A percentile compares a stretch with the other conserved stretches of the same genome.
Conservation (phyloP, 2,888 invertebrate species). For the Pseudoips prasinana region DNA sequence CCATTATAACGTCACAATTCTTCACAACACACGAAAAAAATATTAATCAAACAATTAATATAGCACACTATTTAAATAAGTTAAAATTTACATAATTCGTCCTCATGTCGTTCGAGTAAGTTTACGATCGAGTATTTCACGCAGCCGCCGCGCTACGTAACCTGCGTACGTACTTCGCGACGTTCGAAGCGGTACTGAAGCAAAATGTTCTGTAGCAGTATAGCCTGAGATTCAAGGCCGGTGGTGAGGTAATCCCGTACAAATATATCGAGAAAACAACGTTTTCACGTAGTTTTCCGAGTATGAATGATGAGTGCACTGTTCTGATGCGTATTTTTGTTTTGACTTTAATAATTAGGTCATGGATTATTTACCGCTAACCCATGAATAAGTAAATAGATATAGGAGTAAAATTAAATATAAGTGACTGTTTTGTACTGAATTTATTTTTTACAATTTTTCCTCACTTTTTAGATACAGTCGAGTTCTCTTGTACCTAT, state of each 20-base stretch:
- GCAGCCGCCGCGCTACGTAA: conserved; percentile 44
- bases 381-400: too few relatives aligned
- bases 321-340: conserved; percentile 34
- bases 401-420: too few relatives aligned
- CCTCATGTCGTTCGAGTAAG: conserved; percentile 72
- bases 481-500: too few relatives aligned
- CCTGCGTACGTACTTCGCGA: conserved; percentile 38
- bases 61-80: conserved; percentile 46
- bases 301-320: conserved; percentile 32
- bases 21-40: conserved; percentile 42
- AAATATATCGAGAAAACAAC: conserved; percentile 48
- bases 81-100: conserved; percentile 66
- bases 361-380: conserved; percentile 14
- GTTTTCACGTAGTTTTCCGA: conserved; percentile 57
- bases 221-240: conserved; percentile 35
- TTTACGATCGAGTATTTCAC: conserved; percentile 51
- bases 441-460: too few relatives aligned
- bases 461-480: too few relatives aligned
- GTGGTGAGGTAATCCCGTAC: conserved; percentile 55
- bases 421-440: too few relatives aligned
- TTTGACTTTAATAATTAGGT: conserved; percentile 32
- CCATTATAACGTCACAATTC: conserved; percentile 55
- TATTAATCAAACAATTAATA: conserved; percentile 28
- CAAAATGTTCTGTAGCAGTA: too few relatives aligned
- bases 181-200: conserved; percentile 51